Conservation (phyloP, 2,797 vertebrate genomes). For the Cryptoblepharus egeriae region DNA sequence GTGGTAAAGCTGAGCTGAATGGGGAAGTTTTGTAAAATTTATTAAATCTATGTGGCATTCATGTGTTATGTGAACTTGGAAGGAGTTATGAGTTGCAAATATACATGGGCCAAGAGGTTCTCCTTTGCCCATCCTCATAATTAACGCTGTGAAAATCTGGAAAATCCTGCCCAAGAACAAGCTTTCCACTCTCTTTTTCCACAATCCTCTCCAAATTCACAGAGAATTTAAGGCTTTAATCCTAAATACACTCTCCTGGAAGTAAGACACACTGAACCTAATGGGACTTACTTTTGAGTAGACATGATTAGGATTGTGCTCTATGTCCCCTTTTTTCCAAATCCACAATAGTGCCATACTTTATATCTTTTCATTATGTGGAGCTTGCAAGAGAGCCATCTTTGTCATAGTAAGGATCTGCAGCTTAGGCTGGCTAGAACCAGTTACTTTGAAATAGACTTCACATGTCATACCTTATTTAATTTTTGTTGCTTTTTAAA, state of each 20-base stretch:
- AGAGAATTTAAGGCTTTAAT: conserved; percentile 55
- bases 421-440: not conserved
- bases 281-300: no score
- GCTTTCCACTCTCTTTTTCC: conserved; percentile 48
- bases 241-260: no score
- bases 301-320: no score
- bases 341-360: no score
- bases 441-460: not conserved
- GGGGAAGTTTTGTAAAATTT: conserved; percentile 32
- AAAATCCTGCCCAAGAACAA: conserved; percentile 57
- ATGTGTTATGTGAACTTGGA: conserved; percentile 70
- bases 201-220: conserved; percentile 61
- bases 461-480: not conserved
- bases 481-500: not conserved
- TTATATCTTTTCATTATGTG: not conserved
- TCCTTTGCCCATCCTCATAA: conserved; percentile 65
- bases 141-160: conserved; percentile 68
- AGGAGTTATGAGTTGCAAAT: conserved; percentile 63
- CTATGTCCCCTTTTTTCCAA: no score
- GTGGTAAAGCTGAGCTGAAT: conserved; percentile 28
- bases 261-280: no score
- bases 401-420: not conserved
- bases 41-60: conserved; percentile 50
- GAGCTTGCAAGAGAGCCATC: not conserved
- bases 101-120: conserved; percentile 55